These are phyloP conservation scores for Drosophila paranaensis DNA, from an alignment of 2,888 invertebrate genomes.

Conservation along the genomic window DNA sequence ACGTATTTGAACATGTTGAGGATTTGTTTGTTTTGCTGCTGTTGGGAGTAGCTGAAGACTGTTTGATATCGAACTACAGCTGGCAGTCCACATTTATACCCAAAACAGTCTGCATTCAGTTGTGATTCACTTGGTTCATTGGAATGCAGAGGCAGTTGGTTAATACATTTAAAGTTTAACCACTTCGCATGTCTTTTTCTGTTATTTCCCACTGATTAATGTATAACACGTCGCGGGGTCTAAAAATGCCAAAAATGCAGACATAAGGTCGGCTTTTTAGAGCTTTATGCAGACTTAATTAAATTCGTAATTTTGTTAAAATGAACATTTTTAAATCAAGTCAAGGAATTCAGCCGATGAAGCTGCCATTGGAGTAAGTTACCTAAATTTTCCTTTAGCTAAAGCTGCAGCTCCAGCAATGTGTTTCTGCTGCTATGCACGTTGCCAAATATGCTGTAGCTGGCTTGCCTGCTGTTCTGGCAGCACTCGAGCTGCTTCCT, in stretches of 20 bases:
- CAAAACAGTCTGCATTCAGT: constrained; percentile 1
- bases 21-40: constrained; percentile 5
- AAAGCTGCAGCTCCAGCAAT: constrained; percentile 45
- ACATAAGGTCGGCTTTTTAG: constrained; percentile 22
- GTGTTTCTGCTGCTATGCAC: neutral
- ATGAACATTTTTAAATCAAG: neutral
- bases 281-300: too few species aligned
- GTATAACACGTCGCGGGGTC: constrained; percentile 29
- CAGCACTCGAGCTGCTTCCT: neutral
- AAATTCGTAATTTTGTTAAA: too few species aligned
- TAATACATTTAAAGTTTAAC: constrained; percentile 19
- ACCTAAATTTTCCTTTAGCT: constrained; percentile 31
- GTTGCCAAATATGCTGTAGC: neutral
- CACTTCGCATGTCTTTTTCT: too few species aligned
- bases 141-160: constrained; percentile 25
- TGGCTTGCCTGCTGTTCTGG: constrained; percentile 15
- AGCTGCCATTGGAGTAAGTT: constrained; percentile 60
- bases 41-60: constrained; percentile 26
- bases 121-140: constrained; percentile 49
- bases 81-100: constrained; percentile 54
- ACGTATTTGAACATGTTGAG: constrained; percentile 72
- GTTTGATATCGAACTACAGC: constrained; percentile 44
- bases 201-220: constrained; percentile 32
- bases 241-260: constrained; percentile 6
- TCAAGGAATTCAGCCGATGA: too few species aligned